Evolutionary conservation across 2,888 invertebrate species (phyloP), one percentile per base, ranked within the genome.

Genomic region (Pasiphila rectangulata): DNA sequence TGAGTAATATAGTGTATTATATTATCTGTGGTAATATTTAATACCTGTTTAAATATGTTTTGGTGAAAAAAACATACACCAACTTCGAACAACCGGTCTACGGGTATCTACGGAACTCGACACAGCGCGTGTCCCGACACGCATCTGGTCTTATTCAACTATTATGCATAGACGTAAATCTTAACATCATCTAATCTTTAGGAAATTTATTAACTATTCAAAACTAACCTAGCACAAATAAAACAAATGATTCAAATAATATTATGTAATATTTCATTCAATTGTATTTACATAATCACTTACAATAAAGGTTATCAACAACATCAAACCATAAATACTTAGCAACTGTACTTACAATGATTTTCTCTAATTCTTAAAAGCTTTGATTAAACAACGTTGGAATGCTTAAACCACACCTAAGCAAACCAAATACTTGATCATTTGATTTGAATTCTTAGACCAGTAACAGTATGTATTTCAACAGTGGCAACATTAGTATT

Each of bases 221-320:
- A n/a, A n/a, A n/a, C n/a, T n/a, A n/a, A n/a, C n/a, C n/a, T n/a
- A n/a, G n/a, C n/a, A n/a, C n/a, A 12, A 38, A 46, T 21, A 48
- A 41, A 57, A 64, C 57, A 45, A 63, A 60, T 54, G 45, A 48
- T 55, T 79, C 75, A 80, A 83, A 81, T 85, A 78, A 75, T 79
- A 69, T 75, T 65, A 68, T 72, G 37, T 73, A 67, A 77, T 83
- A 81, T 79, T 78, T 81, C 75, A 76, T 73, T 79, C 80, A 83
- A 76, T 83, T 85, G 80, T 87, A 87, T 87, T 86, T 87, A 87
- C 87, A 87, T 80, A 82, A 83, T 82, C 70, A 74, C 70, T 75
- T 86, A 84, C 74, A 79, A 76, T 78, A 82, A 65, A 63, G 36
- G 56, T 60, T 64, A 76, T 70, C 75, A 82, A 83, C 73, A 84